Evolutionary conservation across 2,113 vertebrate species (phyloP).

Genomic region (Oplegnathus fasciatus): DNA sequence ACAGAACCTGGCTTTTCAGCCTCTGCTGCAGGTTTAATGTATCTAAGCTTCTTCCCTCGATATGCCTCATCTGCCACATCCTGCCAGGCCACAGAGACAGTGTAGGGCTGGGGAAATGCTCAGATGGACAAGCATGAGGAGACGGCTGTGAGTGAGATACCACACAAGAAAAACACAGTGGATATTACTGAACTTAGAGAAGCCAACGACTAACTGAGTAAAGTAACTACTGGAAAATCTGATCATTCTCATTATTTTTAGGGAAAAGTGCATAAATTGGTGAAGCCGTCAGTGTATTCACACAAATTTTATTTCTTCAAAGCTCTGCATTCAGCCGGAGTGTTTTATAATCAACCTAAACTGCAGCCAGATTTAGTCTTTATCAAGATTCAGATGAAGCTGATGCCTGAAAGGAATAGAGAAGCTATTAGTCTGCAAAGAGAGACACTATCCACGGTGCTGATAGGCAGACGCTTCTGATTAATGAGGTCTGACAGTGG

Average conservation of each 20-base stretch:
- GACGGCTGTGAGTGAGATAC: not conserved
- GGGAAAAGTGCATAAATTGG: not conserved
- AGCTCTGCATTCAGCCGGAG: not conserved
- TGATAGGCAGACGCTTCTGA: slow-evolving; percentile 14
- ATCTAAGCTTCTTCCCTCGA: slow-evolving; percentile 7
- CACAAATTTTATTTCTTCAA: not conserved
- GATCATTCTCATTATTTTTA: not conserved
- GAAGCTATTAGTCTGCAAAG: not conserved
- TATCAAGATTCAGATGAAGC: slow-evolving; percentile 8
- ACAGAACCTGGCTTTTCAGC: slow-evolving; percentile 13
- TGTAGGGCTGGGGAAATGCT: not conserved
- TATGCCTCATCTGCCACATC: not conserved
- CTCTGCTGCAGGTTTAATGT: slow-evolving; percentile 21
- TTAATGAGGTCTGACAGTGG: slow-evolving; percentile 42
- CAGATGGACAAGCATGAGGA: not conserved
- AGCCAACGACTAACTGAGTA: not conserved
- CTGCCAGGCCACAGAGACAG: not conserved
- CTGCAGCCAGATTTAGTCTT: slow-evolving; percentile 9
- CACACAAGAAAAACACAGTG: not conserved
- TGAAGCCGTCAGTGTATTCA: not conserved
- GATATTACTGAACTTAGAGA: not conserved
- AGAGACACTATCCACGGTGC: slow-evolving; percentile 4
- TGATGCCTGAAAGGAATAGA: not conserved
- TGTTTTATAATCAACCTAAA: not conserved
- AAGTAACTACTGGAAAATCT: not conserved